A percentile compares a stretch with the other conserved stretches of the same genome.
These are phyloP conservation scores for Zosterops borbonicus DNA, from an alignment of 2,113 vertebrate species.

Conservation along the genomic window DNA sequence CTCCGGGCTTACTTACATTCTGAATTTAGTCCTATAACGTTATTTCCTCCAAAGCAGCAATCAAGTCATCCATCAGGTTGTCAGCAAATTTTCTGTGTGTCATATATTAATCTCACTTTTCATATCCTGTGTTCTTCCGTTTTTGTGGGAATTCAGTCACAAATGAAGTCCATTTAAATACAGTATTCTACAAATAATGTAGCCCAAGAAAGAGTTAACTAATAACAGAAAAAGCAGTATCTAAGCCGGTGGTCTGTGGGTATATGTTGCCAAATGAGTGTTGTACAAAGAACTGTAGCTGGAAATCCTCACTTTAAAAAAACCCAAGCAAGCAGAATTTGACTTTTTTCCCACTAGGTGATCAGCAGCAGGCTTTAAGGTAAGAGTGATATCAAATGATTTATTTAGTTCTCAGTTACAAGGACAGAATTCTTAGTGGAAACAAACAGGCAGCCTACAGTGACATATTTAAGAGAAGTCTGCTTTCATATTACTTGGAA, in stretches of 20 bases:
- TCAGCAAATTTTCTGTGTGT: conserved; percentile 11
- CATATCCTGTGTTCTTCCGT: background rate
- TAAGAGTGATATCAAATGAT: background rate
- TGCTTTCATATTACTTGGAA: background rate
- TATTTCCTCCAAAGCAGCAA: background rate
- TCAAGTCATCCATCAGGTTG: conserved; percentile 32
- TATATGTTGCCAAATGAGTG: background rate
- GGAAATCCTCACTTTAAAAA: conserved; percentile 6
- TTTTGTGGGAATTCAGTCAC: background rate
- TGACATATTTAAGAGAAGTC: background rate
- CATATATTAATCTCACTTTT: conserved; percentile 24
- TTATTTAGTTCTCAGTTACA: background rate
- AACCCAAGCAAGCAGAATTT: background rate
- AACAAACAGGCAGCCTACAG: background rate
- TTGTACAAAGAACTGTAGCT: background rate
- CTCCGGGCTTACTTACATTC: background rate
- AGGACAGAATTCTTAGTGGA: background rate
- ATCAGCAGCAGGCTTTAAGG: background rate
- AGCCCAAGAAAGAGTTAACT: background rate
- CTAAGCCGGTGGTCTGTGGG: background rate
- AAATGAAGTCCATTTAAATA: background rate
- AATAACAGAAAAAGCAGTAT: background rate
- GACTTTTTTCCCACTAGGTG: background rate
- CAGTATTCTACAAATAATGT: background rate
- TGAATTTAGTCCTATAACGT: background rate